Conservation (phyloP, 1,140 invertebrate genomes). For the Megathymus violae region DNA sequence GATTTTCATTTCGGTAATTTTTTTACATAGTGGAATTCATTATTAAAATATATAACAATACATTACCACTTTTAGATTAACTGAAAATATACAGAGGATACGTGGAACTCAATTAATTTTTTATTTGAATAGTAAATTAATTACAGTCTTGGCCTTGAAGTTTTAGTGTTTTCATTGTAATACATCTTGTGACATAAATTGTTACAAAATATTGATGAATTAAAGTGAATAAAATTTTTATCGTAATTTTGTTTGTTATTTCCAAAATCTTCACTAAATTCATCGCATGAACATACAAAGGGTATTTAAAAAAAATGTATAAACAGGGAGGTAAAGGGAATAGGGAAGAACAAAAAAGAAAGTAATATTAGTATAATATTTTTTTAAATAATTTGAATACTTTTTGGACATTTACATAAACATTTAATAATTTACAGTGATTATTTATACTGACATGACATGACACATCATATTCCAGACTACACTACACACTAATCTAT, state of each 20-base stretch:
- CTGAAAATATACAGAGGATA: neutral
- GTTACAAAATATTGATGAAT: neutral
- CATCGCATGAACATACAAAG: too few species aligned
- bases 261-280: too few species aligned
- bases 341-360: slow-evolving; percentile 75
- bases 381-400: slow-evolving; percentile 84
- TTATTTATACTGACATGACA: slow-evolving; percentile 83
- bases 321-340: slow-evolving; percentile 47
- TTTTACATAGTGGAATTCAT: too few species aligned
- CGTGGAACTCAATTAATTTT: too few species aligned
- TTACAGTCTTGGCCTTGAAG: too few species aligned
- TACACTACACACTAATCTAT: slow-evolving; percentile 79
- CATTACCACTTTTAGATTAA: too few species aligned
- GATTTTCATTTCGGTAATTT: too few species aligned
- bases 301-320: slow-evolving; percentile 41
- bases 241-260: neutral
- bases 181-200: neutral
- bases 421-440: slow-evolving; percentile 84
- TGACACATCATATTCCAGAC: slow-evolving; percentile 80
- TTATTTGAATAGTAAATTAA: too few species aligned
- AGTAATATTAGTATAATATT: slow-evolving; percentile 75
- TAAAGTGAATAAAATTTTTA: slow-evolving; percentile 10
- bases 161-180: neutral
- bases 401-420: slow-evolving; percentile 84
- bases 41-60: too few species aligned